Evolutionary conservation across 2,113 vertebrate genomes (phyloP).

Genomic region (Neogobius melanostomus): DNA sequence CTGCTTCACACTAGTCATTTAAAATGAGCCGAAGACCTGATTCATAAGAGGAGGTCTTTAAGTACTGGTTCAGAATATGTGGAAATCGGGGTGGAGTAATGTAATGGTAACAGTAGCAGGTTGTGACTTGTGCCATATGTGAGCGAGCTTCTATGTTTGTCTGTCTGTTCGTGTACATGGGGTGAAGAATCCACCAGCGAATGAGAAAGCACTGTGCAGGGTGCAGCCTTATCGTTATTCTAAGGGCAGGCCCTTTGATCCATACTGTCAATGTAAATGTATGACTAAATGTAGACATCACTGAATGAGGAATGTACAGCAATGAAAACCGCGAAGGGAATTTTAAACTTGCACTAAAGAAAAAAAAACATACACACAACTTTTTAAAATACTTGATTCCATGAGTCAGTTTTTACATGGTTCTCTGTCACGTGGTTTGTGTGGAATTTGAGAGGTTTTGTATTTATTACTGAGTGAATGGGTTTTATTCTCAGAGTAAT

Average conservation of each 20-base stretch:
- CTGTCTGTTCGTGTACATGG: slow-evolving; percentile 66
- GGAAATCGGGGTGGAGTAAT: slow-evolving; percentile 35
- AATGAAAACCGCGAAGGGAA: slow-evolving; percentile 98
- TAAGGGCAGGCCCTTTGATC: slow-evolving; percentile 92
- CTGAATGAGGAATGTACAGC: slow-evolving; percentile 99
- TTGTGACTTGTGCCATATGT: slow-evolving; percentile 76
- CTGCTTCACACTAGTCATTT: slow-evolving; percentile 55
- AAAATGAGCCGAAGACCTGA: slow-evolving; percentile 52
- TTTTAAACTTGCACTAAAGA: slow-evolving; percentile 99
- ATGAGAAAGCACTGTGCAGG: slow-evolving; percentile 93
- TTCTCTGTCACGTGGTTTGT: slow-evolving; percentile 97
- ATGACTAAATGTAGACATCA: slow-evolving; percentile 96
- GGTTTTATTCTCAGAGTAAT: slow-evolving; percentile 92
- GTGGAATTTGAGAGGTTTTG: slow-evolving; percentile 99
- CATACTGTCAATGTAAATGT: slow-evolving; percentile 78
- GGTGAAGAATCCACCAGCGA: slow-evolving; percentile 93
- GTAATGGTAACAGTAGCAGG: slow-evolving; percentile 64
- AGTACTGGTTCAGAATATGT: slow-evolving; percentile 26
- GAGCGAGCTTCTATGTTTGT: slow-evolving; percentile 61
- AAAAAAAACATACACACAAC: slow-evolving; percentile 67
- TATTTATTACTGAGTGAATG: slow-evolving; percentile 99
- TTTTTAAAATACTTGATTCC: slow-evolving; percentile 99
- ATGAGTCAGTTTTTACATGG: slow-evolving; percentile 99
- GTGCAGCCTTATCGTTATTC: slow-evolving; percentile 89
- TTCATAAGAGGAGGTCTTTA: slow-evolving; percentile 35